Conservation (phyloP, 2,113 vertebrate genomes). For the Eptesicus fuscus region DNA sequence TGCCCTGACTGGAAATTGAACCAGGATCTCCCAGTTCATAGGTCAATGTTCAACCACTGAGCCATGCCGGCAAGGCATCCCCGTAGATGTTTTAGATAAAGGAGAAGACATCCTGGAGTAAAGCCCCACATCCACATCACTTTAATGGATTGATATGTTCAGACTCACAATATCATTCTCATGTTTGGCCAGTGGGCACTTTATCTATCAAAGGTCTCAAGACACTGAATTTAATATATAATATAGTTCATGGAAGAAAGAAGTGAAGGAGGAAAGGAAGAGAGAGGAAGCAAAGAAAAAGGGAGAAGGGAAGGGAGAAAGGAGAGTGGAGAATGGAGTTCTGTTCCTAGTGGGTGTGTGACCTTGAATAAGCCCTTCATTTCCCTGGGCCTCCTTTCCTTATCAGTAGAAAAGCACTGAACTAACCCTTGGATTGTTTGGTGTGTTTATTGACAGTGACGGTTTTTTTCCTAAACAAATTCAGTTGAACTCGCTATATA, state of each 20-base stretch:
- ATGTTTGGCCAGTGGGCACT: background rate
- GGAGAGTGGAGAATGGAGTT: background rate
- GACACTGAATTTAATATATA: background rate
- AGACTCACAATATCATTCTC: background rate
- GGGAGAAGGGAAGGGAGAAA: background rate
- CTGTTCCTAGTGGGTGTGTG: background rate
- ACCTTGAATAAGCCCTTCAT: background rate
- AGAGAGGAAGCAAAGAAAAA: background rate
- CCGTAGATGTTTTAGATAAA: background rate
- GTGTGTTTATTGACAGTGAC: background rate
- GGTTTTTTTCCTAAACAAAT: background rate
- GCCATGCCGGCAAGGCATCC: too few relatives aligned
- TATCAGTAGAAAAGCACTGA: background rate
- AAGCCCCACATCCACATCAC: background rate
- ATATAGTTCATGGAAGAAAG: background rate
- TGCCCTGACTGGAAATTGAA: too few relatives aligned
- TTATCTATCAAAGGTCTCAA: background rate
- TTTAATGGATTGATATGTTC: background rate
- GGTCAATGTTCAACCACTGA: too few relatives aligned
- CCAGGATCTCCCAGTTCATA: too few relatives aligned
- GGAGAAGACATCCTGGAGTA: background rate
- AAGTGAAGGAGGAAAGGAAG: background rate
- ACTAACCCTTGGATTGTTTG: background rate
- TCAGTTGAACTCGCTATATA: background rate
- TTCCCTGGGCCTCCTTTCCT: background rate